Base-by-base conservation (phyloP, 2,888 invertebrate species). In the Agrotis ipsilon region DNA sequence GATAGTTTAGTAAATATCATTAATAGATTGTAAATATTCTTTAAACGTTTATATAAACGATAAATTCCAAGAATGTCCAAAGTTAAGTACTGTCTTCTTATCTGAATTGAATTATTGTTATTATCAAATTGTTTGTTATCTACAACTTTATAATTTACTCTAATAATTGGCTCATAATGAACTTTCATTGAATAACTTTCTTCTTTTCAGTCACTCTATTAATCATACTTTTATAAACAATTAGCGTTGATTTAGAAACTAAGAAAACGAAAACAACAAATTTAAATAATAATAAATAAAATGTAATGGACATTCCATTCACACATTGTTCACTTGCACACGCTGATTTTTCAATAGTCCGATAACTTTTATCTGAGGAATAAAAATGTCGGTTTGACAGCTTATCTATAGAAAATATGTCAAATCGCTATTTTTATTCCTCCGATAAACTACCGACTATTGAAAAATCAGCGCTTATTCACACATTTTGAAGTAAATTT, bases 141-240 rank as follows among this genome's bases (percentile, higher is more conserved):
- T 57, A 32, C 48, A 79, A 79, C 48, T 78, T 75, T n/a, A 46
- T 63, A 63, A 63, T 63, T 48, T 54, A 62, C 62, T 45, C 62
- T 62, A 45, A 32, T 75, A 78, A 72, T 78, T 72, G 49, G 19
- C 64, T 79, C 80, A 64, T 79, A 64, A 57, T n/a, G 6, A 64
- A 73, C 49, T 79, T 72, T 46, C 14, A 55, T 43, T 64, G 27
- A 55, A 49, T n/a, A 21, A 64, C 46, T 64, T 73, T 60, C 7
- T 72, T 52, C 19, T 45, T 39, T 52, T 54, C 13, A 52, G 46
- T 52, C 51, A 72, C 61, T 75, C 61, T 48, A 62, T 78, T 58
- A 78, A 21, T 62, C 61, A 78, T 62, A 48, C 27, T 78, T 62
- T 62, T 62, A 58, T 61, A 46, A 52, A 48, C 57, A 72, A 74